Base-by-base conservation (phyloP, 2,888 invertebrate species). In the Branchipolynoe longqiensis region DNA sequence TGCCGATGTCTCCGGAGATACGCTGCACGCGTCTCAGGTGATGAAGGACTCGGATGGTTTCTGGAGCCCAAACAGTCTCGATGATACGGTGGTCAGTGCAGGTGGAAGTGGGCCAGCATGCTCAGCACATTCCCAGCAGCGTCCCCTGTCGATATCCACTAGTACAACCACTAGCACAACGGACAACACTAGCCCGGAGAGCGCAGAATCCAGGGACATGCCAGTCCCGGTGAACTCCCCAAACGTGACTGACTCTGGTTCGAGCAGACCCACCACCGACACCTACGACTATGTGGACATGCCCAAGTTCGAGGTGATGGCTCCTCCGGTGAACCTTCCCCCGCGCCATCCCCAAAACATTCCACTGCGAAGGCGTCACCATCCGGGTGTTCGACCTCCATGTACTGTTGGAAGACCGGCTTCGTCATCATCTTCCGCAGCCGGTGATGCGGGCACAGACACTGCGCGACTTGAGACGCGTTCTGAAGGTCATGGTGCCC, bases 171-270 rank as follows among this genome's bases (percentile, higher is more conserved):
- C 83, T 38, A 74, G 82, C n/a, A 87, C 84, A 14, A 87, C 84
- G 8, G 85, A 86, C 31, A 85, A 87, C 25, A 87, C 84, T 31
- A 87, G 84, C 18, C 74, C 69, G 38, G 83, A 82, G 58, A 83
- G 85, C 56, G 81, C 36, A 12, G 54, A 48, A 18, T 38, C 62
- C n/a, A n/a, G 83, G 38, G 86, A 84, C 28, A 41, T 88, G 40
- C 59, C 84, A 18, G 88, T 88, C 4, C 88, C 88, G 18, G 87
- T 88, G 22, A 88, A 88, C 82, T 88, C 88, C 28, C 88, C 88
- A n/a, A 88, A 88, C 41, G 83, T 87, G 40, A 88, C 88, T 12
- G 87, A 87, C 82, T 88, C 88, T 0, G 87, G 87, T n/a, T 84
- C 84, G 8, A 86, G 86, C 38, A 83, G 85, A n/a, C 88, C 85